Evolutionary conservation across 1,140 invertebrate genomes (phyloP).

Genomic region (Bombyx mandarina): DNA sequence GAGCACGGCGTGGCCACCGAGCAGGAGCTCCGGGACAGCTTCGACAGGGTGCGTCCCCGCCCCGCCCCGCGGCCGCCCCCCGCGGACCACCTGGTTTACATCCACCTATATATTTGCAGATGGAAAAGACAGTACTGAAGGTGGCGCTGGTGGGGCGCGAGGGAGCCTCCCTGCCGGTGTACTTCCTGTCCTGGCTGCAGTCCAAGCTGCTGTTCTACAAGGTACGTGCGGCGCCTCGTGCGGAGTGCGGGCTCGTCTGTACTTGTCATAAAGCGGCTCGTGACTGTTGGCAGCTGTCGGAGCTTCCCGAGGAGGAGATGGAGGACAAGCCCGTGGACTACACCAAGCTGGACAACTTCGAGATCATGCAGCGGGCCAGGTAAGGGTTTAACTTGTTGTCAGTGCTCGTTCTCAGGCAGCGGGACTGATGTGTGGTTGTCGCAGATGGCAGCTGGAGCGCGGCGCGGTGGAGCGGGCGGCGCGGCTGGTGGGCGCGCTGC

Average conservation of each 20-base stretch:
- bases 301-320: conserved; percentile 79
- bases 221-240: conserved; percentile 17
- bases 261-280: too few species aligned
- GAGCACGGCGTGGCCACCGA: conserved; percentile 86
- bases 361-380: conserved; percentile 89
- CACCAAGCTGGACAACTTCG: conserved; percentile 84
- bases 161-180: conserved; percentile 83
- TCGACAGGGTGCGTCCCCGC: conserved; percentile 76
- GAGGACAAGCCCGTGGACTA: conserved; percentile 80
- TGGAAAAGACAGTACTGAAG: conserved; percentile 79
- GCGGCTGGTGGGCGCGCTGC: conserved; percentile 90
- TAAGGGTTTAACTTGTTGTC: conserved; percentile 44
- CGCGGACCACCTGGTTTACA: too few species aligned
- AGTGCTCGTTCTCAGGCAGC: neutral
- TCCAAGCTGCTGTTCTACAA: conserved; percentile 75
- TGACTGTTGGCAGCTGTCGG: conserved; percentile 28
- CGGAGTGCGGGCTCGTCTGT: too few species aligned
- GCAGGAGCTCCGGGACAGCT: conserved; percentile 86
- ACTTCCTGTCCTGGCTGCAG: conserved; percentile 91
- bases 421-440: conserved; percentile 1
- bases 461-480: conserved; percentile 88
- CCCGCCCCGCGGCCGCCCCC: too few species aligned
- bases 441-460: conserved; percentile 87
- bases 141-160: conserved; percentile 88
- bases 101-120: conserved; percentile 41